Base-by-base conservation (phyloP, 2,888 invertebrate species). In the Gandaritis pyraliata region DNA sequence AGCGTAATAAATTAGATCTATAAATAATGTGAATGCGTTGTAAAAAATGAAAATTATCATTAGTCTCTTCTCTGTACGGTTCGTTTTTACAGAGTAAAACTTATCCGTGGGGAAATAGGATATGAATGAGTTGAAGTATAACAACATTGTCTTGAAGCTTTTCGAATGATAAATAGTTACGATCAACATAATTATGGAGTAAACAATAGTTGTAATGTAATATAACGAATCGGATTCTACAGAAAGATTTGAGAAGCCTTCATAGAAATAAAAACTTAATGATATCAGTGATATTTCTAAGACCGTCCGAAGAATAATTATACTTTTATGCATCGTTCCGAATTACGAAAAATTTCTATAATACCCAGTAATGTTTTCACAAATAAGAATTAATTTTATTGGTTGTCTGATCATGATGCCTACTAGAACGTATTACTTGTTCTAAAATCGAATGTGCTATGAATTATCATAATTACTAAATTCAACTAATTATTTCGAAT, bases 341-440 rank as follows among this genome's bases (percentile, higher is more conserved):
- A 58, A 51, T 15, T 53, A 39, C 2, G 39, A 43, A 52, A 49
- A 64, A 49, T 67, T 67, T 60, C 60, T 62, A 15, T 64, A 67
- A 0, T 58, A 10, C 8, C 67, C 60, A 11, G 54, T 36, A 43
- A 63, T 11, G 33, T 61, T 63, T 58, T 68, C 62, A 11, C 53
- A 1, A 11, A 39, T 15, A 0, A 59, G n/a, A 48, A 65, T 51
- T 0, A 46, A 36, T 41, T 58, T 63, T 2, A 58, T 45, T 12
- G 43, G 46, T 29, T 50, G 45, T 53, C 7, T 50, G 41, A 49
- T n/a, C 48, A 48, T 48, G 12, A 11, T 30, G 30, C 12, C 11
- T 13, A 8, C 41, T 15, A 5, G 11, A 13, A 30, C 46, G 38
- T 45, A 8, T 3, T 4, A 30, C 30, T 48, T 30, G 13, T 48